phyloP scores from a whole-genome alignment of 2,797 vertebrate species.

The Lates japonicus region DNA sequence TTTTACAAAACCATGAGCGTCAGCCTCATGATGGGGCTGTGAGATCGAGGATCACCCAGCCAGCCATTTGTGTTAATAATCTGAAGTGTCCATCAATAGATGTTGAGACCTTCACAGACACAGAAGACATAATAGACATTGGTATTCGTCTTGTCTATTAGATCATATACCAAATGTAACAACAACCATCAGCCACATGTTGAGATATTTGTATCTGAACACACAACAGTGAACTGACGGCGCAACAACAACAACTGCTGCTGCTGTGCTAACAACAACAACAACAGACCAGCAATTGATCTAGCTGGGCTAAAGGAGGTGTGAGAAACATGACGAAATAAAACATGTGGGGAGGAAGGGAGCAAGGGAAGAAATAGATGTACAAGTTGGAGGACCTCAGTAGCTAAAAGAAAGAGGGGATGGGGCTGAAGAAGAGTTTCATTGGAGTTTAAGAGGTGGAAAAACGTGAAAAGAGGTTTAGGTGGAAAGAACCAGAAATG shows the following conservation, averaged over 20 bases:
- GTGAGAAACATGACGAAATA: neutral
- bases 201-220: neutral
- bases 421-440: constrained; percentile 25
- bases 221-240: neutral
- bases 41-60: neutral
- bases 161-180: neutral
- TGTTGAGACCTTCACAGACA: neutral
- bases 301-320: neutral
- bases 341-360: constrained; percentile 1
- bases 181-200: neutral
- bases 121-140: neutral
- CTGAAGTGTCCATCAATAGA: neutral
- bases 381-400: constrained; percentile 34
- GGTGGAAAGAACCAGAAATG: constrained; percentile 13
- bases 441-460: constrained; percentile 17
- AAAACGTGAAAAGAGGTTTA: neutral
- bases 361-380: constrained; percentile 29
- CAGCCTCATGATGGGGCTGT: too few species aligned
- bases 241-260: neutral
- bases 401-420: constrained; percentile 19
- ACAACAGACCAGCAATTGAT: neutral
- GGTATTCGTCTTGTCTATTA: too few species aligned
- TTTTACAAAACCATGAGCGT: constrained; percentile 18
- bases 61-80: neutral
- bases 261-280: too few species aligned